Percentiles rank a stretch among this genome's conserved stretches.
Conservation (phyloP, 2,113 vertebrate genomes). For the Ctenomys sociabilis region DNA sequence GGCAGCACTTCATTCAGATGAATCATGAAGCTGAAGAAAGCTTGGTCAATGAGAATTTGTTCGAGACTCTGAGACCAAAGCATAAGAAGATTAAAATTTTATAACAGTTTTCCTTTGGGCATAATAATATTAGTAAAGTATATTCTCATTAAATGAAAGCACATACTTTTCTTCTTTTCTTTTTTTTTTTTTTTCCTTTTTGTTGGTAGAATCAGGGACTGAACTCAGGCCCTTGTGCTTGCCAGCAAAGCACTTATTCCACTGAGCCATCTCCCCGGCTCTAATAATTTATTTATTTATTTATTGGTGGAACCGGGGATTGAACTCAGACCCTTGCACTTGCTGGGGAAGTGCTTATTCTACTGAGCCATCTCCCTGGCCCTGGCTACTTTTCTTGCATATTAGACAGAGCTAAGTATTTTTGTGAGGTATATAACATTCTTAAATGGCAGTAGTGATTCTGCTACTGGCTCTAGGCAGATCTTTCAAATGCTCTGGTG, state of each 20-base stretch:
- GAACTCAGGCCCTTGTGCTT: too few species aligned
- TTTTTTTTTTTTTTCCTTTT: too few species aligned
- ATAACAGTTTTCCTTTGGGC: not conserved
- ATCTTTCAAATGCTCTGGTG: not conserved
- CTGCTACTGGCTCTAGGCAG: not conserved
- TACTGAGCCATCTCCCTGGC: too few species aligned
- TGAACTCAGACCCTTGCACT: too few species aligned
- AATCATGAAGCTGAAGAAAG: not conserved
- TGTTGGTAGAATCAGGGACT: too few species aligned
- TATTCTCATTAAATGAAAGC: not conserved
- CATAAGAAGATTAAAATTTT: constrained; percentile 12
- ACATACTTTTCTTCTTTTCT: not conserved
- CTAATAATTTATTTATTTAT: too few species aligned
- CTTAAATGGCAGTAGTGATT: not conserved
- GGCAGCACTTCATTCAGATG: not conserved
- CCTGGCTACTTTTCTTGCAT: not conserved
- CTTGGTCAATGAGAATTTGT: not conserved
- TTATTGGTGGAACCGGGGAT: too few species aligned
- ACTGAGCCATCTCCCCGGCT: too few species aligned
- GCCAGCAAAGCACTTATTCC: too few species aligned
- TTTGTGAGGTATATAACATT: not conserved
- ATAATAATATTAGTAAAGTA: not conserved
- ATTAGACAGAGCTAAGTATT: not conserved
- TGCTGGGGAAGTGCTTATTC: too few species aligned
- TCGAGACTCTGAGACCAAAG: not conserved